These are phyloP conservation scores for Catajapyx aquilonaris DNA, from an alignment of 1,140 invertebrate genomes.

Conservation along the genomic window DNA sequence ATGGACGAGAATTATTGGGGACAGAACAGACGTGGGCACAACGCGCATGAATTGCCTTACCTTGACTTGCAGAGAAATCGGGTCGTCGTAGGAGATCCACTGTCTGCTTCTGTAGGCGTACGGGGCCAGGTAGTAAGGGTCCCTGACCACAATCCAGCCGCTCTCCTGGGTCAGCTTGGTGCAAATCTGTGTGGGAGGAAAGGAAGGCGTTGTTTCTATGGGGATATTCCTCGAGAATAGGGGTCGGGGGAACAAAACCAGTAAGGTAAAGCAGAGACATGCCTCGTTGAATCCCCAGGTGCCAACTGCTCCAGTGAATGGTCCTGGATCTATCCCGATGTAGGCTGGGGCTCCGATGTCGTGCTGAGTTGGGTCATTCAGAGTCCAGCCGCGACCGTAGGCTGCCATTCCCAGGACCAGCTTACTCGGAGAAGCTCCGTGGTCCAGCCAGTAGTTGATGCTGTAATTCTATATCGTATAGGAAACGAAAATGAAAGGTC, in stretches of 20 bases:
- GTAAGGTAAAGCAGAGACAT: no score
- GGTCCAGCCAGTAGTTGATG: conserved; percentile 19
- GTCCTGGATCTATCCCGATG: conserved; percentile 14
- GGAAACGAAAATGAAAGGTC: conserved; percentile 12
- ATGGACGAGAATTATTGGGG: no score
- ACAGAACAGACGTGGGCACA: no score
- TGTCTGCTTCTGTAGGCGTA: conserved; percentile 20
- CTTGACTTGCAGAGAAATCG: conserved; percentile 18
- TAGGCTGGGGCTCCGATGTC: conserved; percentile 15
- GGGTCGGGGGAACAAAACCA: no score
- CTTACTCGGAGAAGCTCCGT: conserved; percentile 19
- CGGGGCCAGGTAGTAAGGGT: conserved; percentile 21
- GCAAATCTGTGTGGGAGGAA: conserved; percentile 3
- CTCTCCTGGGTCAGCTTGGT: conserved; percentile 12
- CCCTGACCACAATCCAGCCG: conserved; percentile 15
- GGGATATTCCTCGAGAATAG: not conserved
- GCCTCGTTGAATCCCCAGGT: not conserved
- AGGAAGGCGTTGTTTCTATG: not conserved
- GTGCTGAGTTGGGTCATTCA: conserved; percentile 12
- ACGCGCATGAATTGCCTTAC: no score
- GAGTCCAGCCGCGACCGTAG: conserved; percentile 21
- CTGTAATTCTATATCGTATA: conserved; percentile 22
- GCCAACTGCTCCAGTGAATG: conserved; percentile 18
- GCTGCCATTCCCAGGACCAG: conserved; percentile 21
- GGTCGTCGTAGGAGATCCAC: conserved; percentile 26